Evolutionary conservation across 1,140 invertebrate species (phyloP).

Genomic region (Antheraea mylitta): DNA sequence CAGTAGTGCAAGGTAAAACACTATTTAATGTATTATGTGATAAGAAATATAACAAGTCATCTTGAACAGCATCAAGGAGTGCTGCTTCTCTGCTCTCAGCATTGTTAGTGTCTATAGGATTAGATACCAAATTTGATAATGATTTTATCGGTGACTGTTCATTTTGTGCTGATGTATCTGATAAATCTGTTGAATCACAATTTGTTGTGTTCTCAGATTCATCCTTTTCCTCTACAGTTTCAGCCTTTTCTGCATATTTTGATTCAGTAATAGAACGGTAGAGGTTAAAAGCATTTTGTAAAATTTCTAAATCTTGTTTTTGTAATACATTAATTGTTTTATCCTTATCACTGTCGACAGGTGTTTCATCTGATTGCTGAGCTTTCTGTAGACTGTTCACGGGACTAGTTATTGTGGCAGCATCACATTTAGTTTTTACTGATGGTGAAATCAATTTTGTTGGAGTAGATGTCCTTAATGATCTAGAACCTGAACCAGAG

Average conservation of each 20-base stretch:
- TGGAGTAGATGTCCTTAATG: constrained; percentile 59
- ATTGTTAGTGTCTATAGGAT: constrained; percentile 74
- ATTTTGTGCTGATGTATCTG: constrained; percentile 56
- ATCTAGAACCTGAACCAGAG: constrained; percentile 58
- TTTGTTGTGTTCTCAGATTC: constrained; percentile 53
- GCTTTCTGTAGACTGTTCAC: constrained; percentile 43
- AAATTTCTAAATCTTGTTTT: constrained; percentile 78
- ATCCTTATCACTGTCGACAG: constrained; percentile 37
- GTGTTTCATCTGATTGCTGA: constrained; percentile 31
- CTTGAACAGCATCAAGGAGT: constrained; percentile 59
- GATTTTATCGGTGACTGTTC: constrained; percentile 82
- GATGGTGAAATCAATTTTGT: constrained; percentile 44
- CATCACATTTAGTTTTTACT: constrained; percentile 49
- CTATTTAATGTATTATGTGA: constrained; percentile 54
- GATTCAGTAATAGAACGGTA: constrained; percentile 71
- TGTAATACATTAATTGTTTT: constrained; percentile 54
- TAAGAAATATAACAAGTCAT: constrained; percentile 67
- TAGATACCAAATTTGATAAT: constrained; percentile 81
- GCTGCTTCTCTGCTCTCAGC: constrained; percentile 42
- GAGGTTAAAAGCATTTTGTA: constrained; percentile 78
- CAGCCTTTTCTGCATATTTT: constrained; percentile 57
- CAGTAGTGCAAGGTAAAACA: constrained; percentile 57
- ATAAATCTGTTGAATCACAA: constrained; percentile 56
- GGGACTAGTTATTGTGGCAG: constrained; percentile 52
- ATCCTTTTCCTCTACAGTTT: constrained; percentile 46